phyloP scores from a whole-genome alignment of 2,113 vertebrate genomes.

The Rostratula benghalensis region DNA sequence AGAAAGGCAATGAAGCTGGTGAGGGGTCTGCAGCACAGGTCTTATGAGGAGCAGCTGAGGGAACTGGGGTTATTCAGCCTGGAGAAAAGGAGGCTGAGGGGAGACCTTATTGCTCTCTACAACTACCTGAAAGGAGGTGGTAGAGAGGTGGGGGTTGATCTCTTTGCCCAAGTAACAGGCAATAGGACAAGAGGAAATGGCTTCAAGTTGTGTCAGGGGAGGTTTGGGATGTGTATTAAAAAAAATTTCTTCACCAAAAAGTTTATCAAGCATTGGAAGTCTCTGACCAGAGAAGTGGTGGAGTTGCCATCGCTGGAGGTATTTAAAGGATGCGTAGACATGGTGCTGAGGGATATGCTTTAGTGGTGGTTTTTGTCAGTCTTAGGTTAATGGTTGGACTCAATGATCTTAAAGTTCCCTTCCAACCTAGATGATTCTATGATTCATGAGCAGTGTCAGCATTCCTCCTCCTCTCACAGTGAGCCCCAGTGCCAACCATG shows the following conservation, averaged over 20 bases:
- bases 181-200: not conserved
- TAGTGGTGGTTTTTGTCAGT: not conserved
- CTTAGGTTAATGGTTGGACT: not conserved
- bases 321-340: not conserved
- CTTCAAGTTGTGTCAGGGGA: not conserved
- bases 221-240: not conserved
- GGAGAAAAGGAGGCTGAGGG: not conserved
- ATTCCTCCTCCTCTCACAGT: not conserved
- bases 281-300: not conserved
- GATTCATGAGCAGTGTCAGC: accelerated
- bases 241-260: not conserved
- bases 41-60: not conserved
- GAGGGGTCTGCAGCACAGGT: not conserved
- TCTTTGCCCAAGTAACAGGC: not conserved
- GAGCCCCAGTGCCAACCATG: accelerated
- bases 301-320: not conserved
- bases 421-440: not conserved
- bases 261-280: not conserved
- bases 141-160: not conserved
- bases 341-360: not conserved
- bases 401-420: not conserved
- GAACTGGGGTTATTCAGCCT: not conserved
- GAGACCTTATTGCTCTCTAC: not conserved
- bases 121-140: not conserved
- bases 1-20: not conserved